Percentiles rank a stretch among this genome's conserved stretches.
These are phyloP conservation scores for Brachystomella parvula DNA, from an alignment of 1,140 invertebrate species.

Conservation along the genomic window DNA sequence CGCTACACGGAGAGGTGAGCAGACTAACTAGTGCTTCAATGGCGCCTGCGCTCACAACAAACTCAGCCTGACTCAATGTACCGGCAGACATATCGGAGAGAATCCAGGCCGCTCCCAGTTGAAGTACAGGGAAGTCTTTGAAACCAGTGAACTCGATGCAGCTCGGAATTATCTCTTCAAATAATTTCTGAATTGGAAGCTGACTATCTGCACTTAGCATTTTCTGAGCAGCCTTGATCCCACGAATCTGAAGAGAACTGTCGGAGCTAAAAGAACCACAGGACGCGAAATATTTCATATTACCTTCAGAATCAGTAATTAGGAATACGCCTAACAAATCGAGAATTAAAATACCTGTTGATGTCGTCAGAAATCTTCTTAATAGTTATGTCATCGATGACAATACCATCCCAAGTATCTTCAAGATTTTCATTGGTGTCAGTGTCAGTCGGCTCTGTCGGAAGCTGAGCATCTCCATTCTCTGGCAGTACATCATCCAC, in stretches of 20 bases:
- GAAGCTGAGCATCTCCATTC: too few relatives aligned
- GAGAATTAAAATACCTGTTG: too few relatives aligned
- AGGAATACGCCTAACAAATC: too few relatives aligned
- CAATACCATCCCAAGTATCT: too few relatives aligned
- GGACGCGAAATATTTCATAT: too few relatives aligned
- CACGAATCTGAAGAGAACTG: constrained; percentile 58
- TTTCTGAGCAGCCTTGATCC: constrained; percentile 72
- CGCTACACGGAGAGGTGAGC: constrained; percentile 61
- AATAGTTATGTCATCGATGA: too few relatives aligned
- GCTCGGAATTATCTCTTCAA: constrained; percentile 76
- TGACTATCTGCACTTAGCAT: constrained; percentile 83
- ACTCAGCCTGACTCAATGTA: constrained; percentile 77
- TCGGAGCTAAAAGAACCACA: too few relatives aligned
- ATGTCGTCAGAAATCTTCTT: too few relatives aligned
- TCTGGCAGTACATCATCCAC: too few relatives aligned
- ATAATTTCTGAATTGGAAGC: constrained; percentile 88
- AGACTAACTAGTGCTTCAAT: constrained; percentile 74
- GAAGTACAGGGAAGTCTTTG: constrained; percentile 64
- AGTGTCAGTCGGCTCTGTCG: too few relatives aligned
- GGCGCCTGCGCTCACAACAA: constrained; percentile 75
- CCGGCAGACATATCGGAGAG: constrained; percentile 97
- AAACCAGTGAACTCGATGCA: constrained; percentile 67
- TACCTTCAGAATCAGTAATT: too few relatives aligned
- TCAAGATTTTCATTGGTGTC: too few relatives aligned
- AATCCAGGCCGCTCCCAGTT: constrained; percentile 97